Base-by-base conservation (phyloP, 2,888 invertebrate genomes). In the Mycalesis mineus region DNA sequence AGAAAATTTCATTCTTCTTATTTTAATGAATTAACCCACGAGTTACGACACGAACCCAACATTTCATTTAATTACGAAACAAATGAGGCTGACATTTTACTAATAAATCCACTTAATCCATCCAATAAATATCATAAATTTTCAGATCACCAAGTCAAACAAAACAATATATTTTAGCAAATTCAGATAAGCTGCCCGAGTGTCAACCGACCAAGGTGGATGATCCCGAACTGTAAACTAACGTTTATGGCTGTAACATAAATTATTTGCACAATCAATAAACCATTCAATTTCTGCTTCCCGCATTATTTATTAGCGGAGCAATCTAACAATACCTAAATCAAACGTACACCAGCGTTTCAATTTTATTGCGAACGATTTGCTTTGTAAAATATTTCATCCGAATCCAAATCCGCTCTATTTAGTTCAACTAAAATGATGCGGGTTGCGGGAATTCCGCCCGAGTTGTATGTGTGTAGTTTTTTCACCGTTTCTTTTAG, bases 241-340 rank as follows among this genome's bases (percentile, higher is more conserved):
- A 22, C 22, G 22, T 22, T 22, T 22, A 22, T 22, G 28, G n/a
- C 13, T 29, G 14, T 45, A 29, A 14, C 9, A 45, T 45, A 29
- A 45, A 31, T 28, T 29, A 45, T 45, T 31, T 1, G 29, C 8
- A 29, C 31, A 45, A 45, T 45, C 45, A 45, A 45, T 45, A 31
- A 45, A 29, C 14, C 45, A 29, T 45, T 29, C 45, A 31, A 45
- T 45, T 45, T 8, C 45, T 45, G 29, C 29, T 31, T 14, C 28
- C 45, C 45, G 29, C 31, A 45, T 29, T 45, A 45, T 45, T 45
- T 45, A 45, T 45, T 45, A 29, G 29, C 29, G 5, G 9, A n/a
- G 29, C 13, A 45, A 29, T 45, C 45, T 29, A 45, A 45, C 45
- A 29, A 29, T 45, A 36, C 36, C 36, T 36, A 45, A 31, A 45